phyloP scores from a whole-genome alignment of 2,888 invertebrate genomes.

The Limnephilus marmoratus region DNA sequence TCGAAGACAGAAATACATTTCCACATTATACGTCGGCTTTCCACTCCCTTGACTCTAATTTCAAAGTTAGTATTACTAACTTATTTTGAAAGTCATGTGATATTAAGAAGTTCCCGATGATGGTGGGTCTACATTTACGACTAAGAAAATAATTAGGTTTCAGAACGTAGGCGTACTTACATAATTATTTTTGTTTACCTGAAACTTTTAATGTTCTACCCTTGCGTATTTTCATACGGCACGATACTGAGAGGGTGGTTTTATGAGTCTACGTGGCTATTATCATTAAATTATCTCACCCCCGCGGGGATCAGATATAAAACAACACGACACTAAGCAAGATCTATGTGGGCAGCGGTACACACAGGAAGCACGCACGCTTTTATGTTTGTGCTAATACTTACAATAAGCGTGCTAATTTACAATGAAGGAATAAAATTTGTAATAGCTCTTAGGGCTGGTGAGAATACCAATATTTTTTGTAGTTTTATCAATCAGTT shows the following conservation, averaged over 20 bases:
- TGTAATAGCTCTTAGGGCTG: too few relatives aligned
- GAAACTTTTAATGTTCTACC: background rate
- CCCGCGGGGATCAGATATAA: background rate
- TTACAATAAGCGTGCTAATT: too few relatives aligned
- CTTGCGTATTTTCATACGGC: background rate
- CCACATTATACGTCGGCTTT: background rate
- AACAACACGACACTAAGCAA: background rate
- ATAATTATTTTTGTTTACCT: background rate
- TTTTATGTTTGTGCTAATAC: too few relatives aligned
- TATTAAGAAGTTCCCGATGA: background rate
- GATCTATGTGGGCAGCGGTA: background rate
- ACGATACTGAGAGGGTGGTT: background rate
- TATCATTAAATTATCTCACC: slow-evolving; percentile 2
- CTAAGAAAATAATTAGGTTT: background rate
- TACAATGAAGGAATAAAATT: too few relatives aligned
- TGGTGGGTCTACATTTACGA: background rate
- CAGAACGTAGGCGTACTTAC: background rate
- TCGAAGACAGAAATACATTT: background rate
- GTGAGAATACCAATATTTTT: too few relatives aligned
- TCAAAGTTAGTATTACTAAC: background rate
- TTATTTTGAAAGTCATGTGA: background rate
- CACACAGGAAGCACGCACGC: too few relatives aligned
- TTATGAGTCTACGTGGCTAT: background rate
- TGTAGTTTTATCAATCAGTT: too few relatives aligned
- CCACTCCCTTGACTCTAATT: background rate